Evolutionary conservation across 2,113 vertebrate genomes (phyloP), one percentile per base, ranked within the genome.

Genomic region (Myanophis thanlyinensis): DNA sequence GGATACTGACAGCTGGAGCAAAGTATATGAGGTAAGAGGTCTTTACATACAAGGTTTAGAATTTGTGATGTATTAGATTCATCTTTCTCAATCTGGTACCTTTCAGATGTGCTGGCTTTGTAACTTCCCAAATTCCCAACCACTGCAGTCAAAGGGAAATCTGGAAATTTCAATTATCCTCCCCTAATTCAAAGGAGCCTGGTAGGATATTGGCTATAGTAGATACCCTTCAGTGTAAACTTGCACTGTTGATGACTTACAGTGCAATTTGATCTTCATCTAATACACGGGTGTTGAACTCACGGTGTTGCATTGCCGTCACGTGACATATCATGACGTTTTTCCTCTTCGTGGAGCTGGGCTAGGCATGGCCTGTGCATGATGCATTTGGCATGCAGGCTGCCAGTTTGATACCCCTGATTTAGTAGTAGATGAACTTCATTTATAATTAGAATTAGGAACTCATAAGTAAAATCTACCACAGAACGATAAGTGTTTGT

Each of bases 1-100:
- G 94, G 98, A 98, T 93, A 94, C 97, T 73, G 98, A 98, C 89
- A 98, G 98, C 93, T 98, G 98, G 98, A 98, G 97, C 92, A 98
- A 98, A 91, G 73, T 95, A 46, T 91, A 96, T 87, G 98, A 99
- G 98, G 98, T 99, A 49, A 52, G 13, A 11, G 53, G 47, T 23
- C 27, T 40, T 84, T 35, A 4, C 22, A 0, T 30, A 27, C 25
- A 86, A 40, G 47, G 47, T 13, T 23, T n/a, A 84, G 18, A n/a
- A 20, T 35, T 94, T 94, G 91, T 93, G 92, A 46, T 56, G 30
- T 46, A 47, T n/a, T 84, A 47, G 67, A 49, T 18, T 80, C 35
- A 80, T 2, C 67, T 80, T 80, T 44, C 18, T 80, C 35, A 44
- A 44, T 20, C 35, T 44, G 73, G 73, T 44, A 80, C 35, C 73